phyloP scores from a whole-genome alignment of 2,113 vertebrate genomes.

The Prolemur simus region DNA sequence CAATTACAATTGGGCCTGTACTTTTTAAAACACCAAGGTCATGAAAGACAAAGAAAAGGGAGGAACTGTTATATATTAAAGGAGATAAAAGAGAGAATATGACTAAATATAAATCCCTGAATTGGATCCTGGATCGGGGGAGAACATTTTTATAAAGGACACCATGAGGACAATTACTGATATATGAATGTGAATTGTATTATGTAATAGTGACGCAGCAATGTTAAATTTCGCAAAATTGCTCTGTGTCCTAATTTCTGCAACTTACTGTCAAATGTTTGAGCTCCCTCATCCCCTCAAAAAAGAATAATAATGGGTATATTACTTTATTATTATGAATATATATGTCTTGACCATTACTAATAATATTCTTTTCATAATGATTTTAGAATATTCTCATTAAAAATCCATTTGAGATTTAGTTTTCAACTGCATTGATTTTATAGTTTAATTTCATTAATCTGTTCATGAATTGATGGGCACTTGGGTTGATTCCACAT shows the following conservation, averaged over 20 bases:
- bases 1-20: not conserved
- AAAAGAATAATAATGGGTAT: not conserved
- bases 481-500: no score
- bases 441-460: not conserved
- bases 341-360: not conserved
- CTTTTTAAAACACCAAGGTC: not conserved
- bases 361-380: not conserved
- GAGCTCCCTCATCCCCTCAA: not conserved
- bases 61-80: not conserved
- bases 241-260: not conserved
- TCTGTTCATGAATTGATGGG: no score
- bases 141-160: not conserved
- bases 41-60: not conserved
- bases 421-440: not conserved
- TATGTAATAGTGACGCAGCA: not conserved
- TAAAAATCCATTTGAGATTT: not conserved
- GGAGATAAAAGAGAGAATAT: not conserved
- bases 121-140: not conserved
- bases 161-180: not conserved
- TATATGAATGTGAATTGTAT: not conserved
- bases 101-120: not conserved
- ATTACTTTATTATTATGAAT: not conserved
- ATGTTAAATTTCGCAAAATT: not conserved
- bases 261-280: not conserved
- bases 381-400: not conserved